Percentiles rank a stretch among this genome's conserved stretches.
phyloP scores from a whole-genome alignment of 1,140 invertebrate genomes.

The Ceratitis capitata region DNA sequence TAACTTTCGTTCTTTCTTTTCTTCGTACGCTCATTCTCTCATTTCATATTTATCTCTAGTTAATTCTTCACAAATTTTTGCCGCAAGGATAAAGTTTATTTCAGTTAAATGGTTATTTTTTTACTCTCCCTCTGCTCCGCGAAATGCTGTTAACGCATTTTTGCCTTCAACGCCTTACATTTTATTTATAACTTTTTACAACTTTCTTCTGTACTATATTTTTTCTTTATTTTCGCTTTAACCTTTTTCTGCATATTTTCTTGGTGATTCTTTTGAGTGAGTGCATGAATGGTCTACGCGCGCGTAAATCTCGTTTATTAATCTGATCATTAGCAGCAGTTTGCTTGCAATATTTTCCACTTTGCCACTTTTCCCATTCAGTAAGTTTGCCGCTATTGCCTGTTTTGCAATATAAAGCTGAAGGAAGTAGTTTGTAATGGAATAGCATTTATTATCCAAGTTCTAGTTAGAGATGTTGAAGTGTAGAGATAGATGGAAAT shows the following conservation, averaged over 20 bases:
- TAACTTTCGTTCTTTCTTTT: no score
- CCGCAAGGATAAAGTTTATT: constrained; percentile 33
- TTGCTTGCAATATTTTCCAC: background rate
- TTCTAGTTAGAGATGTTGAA: no score
- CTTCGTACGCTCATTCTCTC: background rate
- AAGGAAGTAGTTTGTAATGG: background rate
- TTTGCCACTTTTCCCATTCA: background rate
- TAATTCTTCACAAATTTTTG: constrained; percentile 10
- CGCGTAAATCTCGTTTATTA: constrained; percentile 14
- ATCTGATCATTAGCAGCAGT: constrained; percentile 12
- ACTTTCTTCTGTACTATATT: background rate
- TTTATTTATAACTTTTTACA: background rate
- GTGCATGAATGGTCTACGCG: background rate
- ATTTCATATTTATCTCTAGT: background rate
- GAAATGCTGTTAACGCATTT: background rate
- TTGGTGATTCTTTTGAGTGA: background rate
- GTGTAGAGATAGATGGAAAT: no score
- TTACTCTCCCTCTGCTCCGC: background rate
- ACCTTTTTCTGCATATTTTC: background rate
- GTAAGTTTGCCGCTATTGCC: background rate
- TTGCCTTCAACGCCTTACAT: background rate
- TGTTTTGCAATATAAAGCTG: background rate
- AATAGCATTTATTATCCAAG: no score
- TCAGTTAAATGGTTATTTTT: background rate
- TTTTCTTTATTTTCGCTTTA: background rate